These are phyloP conservation scores for Acrobasis consociella DNA, from an alignment of 2,888 invertebrate genomes.

Conservation along the genomic window DNA sequence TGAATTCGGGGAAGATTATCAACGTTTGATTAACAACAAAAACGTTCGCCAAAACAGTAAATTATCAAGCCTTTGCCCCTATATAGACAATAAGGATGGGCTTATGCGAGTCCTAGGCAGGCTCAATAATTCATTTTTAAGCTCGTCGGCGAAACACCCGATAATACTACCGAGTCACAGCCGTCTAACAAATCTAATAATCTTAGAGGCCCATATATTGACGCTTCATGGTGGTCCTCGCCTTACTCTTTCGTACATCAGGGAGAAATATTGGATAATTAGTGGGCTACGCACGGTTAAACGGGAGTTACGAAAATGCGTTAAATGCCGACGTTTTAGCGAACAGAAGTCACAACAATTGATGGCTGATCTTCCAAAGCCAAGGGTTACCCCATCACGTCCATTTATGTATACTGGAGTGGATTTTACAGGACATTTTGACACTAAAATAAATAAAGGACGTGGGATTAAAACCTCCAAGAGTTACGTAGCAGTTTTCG, in stretches of 20 bases:
- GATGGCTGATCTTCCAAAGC: conserved; percentile 28
- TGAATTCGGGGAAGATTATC: no score
- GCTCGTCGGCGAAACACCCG: no score
- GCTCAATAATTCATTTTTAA: no score
- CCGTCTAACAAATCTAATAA: no score
- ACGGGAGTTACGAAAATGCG: conserved; percentile 22
- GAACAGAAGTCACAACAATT: conserved; percentile 21
- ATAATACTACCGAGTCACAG: no score
- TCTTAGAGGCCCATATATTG: no score
- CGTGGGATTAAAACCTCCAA: conserved; percentile 28
- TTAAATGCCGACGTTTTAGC: conserved; percentile 26
- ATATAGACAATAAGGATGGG: no score
- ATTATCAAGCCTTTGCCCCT: no score
- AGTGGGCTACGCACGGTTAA: conserved; percentile 25
- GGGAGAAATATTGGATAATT: conserved; percentile 26
- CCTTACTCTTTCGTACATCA: not conserved
- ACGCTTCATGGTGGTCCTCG: no score
- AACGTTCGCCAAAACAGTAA: no score
- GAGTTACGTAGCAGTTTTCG: conserved; percentile 21
- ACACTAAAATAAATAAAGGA: conserved; percentile 25
- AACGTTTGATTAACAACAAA: no score
- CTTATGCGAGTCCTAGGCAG: no score
- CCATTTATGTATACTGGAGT: conserved; percentile 27
- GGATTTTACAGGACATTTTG: conserved; percentile 26
- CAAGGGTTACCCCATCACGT: conserved; percentile 25